A percentile compares a stretch with the other conserved stretches of the same genome.
These are phyloP conservation scores for Epizoanthus illoricatus DNA, from an alignment of 92 coral and sea anemone genomes.

Conservation along the genomic window DNA sequence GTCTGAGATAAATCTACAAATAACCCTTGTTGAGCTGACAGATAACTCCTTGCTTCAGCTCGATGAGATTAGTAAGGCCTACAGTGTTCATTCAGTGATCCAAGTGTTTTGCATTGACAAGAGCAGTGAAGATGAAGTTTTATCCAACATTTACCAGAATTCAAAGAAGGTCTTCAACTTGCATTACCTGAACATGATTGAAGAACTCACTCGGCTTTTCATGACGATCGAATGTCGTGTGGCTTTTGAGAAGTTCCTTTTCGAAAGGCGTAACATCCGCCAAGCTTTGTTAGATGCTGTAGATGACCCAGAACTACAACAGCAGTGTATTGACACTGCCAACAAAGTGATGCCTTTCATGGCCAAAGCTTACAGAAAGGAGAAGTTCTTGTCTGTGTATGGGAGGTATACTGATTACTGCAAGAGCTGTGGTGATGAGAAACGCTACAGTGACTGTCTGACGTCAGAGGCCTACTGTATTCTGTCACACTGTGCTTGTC, in stretches of 20 bases:
- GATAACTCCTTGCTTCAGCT: constrained; percentile 89
- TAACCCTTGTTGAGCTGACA: constrained; percentile 75
- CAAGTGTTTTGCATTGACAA: constrained; percentile 87
- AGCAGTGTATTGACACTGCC: constrained; percentile 72
- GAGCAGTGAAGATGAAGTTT: constrained; percentile 46
- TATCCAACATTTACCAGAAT: constrained; percentile 43
- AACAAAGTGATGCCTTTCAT: constrained; percentile 76
- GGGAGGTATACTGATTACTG: constrained; percentile 67
- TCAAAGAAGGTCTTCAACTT: constrained; percentile 80
- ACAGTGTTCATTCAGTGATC: constrained; percentile 81
- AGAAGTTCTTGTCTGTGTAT: constrained; percentile 76
- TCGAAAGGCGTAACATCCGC: constrained; percentile 80
- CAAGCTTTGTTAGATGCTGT: constrained; percentile 78
- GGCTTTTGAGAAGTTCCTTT: constrained; percentile 66
- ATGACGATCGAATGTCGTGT: constrained; percentile 52
- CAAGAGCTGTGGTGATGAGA: constrained; percentile 64
- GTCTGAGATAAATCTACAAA: constrained; percentile 70
- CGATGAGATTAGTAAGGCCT: constrained; percentile 68
- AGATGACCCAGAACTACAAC: constrained; percentile 62
- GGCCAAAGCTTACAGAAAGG: constrained; percentile 74
- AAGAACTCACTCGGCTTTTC: constrained; percentile 67
- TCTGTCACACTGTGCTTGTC: constrained; percentile 91
- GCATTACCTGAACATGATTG: constrained; percentile 70
- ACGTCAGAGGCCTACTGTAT: constrained; percentile 89
- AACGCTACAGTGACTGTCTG: constrained; percentile 79